Base-by-base conservation (phyloP, 2,113 vertebrate genomes). In the Symphodus melops region DNA sequence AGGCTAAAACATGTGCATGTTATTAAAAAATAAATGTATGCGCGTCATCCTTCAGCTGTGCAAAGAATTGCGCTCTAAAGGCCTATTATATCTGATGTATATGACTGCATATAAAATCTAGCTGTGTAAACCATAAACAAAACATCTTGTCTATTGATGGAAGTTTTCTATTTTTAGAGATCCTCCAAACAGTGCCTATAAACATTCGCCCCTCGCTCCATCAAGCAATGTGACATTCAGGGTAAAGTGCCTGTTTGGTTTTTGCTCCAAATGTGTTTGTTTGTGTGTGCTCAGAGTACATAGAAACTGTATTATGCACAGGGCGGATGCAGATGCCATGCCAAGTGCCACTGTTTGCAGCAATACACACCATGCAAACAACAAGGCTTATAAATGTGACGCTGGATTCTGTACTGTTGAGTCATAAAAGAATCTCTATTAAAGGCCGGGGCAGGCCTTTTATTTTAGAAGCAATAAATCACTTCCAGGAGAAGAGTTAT, bases 201-300 rank as follows among this genome's bases (percentile, higher is more conserved):
- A 69, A 72, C 28, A 20, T 68, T 48, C 64, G 70, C 49, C 56
- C 57, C 65, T 59, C 28, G 70, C 52, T 60, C 60, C 55, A 86
- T 77, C 28, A 53, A 72, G 69, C 68, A 60, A 72, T 49, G 79
- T 81, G 77, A 86, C 66, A 81, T 81, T 80, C 63, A 80, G 17
- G 1, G 52, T 53, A 14, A 59, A 51, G 10, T 1, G 12, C 39
- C n/a, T 2, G 46, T 48, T 48, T 48, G 46, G 16, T 48, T 48
- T 48, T 48, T 48, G 25, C n/a, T 64, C 41, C 23, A 4, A 54
- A 37, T 63, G 63, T 53, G 60, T 33, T 33, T 79, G 71, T 56
- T 51, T 63, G 58, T 72, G 70, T 69, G 61, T 51, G 23, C 68
- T 7, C 77, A 20, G 75, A 23, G 21, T 68, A 72, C 51, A 65